Evolutionary conservation across 2,113 vertebrate species (phyloP).

Genomic region (Zosterops japonicus): DNA sequence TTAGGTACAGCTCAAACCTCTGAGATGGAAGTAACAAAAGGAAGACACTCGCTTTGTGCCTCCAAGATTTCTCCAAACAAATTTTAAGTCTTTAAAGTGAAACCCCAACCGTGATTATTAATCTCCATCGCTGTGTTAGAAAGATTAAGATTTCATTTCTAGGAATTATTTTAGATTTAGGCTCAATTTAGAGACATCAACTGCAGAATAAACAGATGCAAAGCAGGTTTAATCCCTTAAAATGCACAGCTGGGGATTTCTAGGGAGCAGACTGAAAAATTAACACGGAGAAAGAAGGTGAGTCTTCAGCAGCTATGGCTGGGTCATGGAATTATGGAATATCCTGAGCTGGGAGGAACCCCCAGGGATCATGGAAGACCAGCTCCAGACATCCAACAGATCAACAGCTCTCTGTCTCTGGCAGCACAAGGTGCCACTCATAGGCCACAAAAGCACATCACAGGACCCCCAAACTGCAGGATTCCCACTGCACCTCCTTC

Average conservation of each 20-base stretch:
- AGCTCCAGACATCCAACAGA: not conserved
- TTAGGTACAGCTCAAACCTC: not conserved
- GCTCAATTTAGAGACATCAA: slow-evolving; percentile 19
- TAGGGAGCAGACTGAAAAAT: not conserved
- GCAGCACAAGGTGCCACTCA: rapidly evolving
- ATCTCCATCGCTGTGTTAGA: rapidly evolving
- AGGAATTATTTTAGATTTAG: slow-evolving; percentile 47
- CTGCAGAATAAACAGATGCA: slow-evolving; percentile 19
- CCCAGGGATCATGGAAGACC: not conserved
- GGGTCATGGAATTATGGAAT: not conserved
- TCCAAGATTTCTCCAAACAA: slow-evolving; percentile 1
- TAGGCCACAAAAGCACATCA: not conserved
- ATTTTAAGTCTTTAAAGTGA: not conserved
- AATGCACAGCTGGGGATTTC: not conserved
- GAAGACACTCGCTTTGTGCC: not conserved
- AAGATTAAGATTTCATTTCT: slow-evolving; percentile 33
- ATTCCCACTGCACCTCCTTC: not conserved
- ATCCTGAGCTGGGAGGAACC: not conserved
- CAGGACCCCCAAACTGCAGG: not conserved
- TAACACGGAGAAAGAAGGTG: not conserved
- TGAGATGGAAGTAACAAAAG: not conserved
- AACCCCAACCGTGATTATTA: not conserved
- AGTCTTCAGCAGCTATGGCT: rapidly evolving
- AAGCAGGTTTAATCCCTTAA: slow-evolving; percentile 33
- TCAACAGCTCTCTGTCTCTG: not conserved